Conservation (phyloP, 2,797 vertebrate genomes). For the Lagodon rhomboides region DNA sequence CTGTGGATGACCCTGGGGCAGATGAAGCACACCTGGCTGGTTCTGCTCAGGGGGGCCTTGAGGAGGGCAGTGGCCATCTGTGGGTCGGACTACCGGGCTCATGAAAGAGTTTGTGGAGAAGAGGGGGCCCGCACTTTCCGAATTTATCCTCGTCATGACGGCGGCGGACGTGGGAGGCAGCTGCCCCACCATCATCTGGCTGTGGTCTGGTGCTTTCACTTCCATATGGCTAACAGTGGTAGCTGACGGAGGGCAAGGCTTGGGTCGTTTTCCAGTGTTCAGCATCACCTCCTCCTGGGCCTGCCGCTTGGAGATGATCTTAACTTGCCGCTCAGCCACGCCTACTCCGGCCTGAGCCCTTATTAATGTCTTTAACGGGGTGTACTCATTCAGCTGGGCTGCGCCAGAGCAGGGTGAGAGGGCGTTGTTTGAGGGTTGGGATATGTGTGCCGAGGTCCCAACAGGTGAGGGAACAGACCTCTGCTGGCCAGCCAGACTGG, state of each 20-base stretch:
- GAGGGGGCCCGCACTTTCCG: slow-evolving; percentile 87
- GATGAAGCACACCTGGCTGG: slow-evolving; percentile 88
- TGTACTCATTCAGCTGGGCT: slow-evolving; percentile 88
- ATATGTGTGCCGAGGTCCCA: slow-evolving; percentile 81
- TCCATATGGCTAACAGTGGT: slow-evolving; percentile 87
- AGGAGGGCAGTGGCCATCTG: slow-evolving; percentile 90
- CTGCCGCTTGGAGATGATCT: slow-evolving; percentile 93
- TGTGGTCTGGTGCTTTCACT: slow-evolving; percentile 89
- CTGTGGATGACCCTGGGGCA: slow-evolving; percentile 89
- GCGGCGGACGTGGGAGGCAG: slow-evolving; percentile 88
- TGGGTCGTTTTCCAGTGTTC: slow-evolving; percentile 91
- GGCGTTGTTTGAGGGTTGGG: slow-evolving; percentile 86
- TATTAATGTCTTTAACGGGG: slow-evolving; percentile 89
- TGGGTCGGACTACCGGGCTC: slow-evolving; percentile 85
- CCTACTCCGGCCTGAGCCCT: slow-evolving; percentile 86
- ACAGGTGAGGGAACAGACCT: slow-evolving; percentile 80
- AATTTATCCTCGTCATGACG: slow-evolving; percentile 86
- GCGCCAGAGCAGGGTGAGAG: slow-evolving; percentile 87
- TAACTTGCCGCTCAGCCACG: slow-evolving; percentile 87
- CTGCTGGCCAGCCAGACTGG: slow-evolving; percentile 84
- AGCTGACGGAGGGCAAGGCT: slow-evolving; percentile 87
- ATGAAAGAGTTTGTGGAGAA: slow-evolving; percentile 93
- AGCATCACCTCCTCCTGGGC: slow-evolving; percentile 93
- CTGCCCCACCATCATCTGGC: slow-evolving; percentile 90
- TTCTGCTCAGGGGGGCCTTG: slow-evolving; percentile 90